Percentiles rank a stretch among this genome's conserved stretches.
These are phyloP conservation scores for Varroa destructor DNA, from an alignment of 1,140 invertebrate genomes.

Conservation along the genomic window DNA sequence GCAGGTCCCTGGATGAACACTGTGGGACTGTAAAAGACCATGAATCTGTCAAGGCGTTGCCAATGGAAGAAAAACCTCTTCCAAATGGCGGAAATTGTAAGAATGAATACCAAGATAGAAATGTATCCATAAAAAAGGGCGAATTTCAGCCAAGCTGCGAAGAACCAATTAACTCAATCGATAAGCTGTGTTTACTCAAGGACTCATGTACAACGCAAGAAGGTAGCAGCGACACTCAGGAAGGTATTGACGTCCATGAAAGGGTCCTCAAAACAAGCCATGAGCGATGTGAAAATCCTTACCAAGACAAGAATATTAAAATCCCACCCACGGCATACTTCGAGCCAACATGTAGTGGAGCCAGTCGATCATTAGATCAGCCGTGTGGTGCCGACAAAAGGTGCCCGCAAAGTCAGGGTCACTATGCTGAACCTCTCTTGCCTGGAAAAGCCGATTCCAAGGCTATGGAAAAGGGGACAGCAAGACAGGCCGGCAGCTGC, in stretches of 20 bases:
- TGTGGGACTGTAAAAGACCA: constrained; percentile 5
- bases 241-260: background rate
- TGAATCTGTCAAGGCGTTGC: background rate
- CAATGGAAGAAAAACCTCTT: constrained; percentile 11
- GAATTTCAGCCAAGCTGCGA: constrained; percentile 10
- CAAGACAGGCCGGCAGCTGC: background rate
- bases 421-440: background rate
- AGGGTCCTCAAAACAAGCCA: constrained; percentile 18
- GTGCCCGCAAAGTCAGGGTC: background rate
- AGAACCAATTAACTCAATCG: background rate
- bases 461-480: background rate
- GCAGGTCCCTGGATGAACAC: background rate
- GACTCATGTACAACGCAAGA: background rate
- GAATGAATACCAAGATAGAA: constrained; percentile 12
- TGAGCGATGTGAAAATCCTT: constrained; percentile 1
- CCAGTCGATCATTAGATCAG: constrained; percentile 11
- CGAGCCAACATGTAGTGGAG: constrained; percentile 2
- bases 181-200: constrained; percentile 3
- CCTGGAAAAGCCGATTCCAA: constrained; percentile 1
- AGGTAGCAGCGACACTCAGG: background rate
- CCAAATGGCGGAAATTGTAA: background rate
- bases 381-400: constrained; percentile 10
- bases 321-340: background rate
- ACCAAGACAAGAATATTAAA: constrained; percentile 10
- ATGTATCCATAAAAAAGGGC: background rate